Evolutionary conservation across 2,113 vertebrate species (phyloP).

Genomic region (Anguilla rostrata): DNA sequence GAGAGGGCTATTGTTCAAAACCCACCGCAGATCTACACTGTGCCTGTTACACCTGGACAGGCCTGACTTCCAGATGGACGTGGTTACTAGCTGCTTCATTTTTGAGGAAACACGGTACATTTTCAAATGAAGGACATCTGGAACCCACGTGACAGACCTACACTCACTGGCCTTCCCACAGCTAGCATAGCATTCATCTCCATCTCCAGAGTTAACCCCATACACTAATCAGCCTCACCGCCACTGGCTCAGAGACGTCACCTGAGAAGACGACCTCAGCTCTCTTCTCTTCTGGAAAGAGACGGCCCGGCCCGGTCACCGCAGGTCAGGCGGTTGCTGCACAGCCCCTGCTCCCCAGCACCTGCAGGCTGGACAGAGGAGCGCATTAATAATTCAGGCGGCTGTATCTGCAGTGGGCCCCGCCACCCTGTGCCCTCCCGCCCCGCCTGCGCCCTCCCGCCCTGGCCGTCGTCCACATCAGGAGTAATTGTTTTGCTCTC

Average conservation of each 20-base stretch:
- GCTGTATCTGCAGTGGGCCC: background rate
- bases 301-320: background rate
- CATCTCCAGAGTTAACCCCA: background rate
- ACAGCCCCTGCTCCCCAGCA: background rate
- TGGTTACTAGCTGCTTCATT: background rate
- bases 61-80: background rate
- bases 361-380: background rate
- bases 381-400: background rate
- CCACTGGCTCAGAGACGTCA: background rate
- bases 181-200: background rate
- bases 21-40: background rate
- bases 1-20: background rate
- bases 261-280: background rate
- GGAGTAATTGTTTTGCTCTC: constrained; percentile 38
- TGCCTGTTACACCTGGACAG: background rate
- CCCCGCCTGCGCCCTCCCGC: background rate
- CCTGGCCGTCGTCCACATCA: constrained; percentile 45
- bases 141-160: background rate
- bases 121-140: background rate
- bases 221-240: background rate
- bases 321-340: background rate
- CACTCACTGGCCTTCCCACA: background rate
- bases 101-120: background rate
- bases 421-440: background rate
- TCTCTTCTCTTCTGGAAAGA: background rate